phyloP scores from a whole-genome alignment of 1,140 invertebrate species.

The Lycorma delicatula region DNA sequence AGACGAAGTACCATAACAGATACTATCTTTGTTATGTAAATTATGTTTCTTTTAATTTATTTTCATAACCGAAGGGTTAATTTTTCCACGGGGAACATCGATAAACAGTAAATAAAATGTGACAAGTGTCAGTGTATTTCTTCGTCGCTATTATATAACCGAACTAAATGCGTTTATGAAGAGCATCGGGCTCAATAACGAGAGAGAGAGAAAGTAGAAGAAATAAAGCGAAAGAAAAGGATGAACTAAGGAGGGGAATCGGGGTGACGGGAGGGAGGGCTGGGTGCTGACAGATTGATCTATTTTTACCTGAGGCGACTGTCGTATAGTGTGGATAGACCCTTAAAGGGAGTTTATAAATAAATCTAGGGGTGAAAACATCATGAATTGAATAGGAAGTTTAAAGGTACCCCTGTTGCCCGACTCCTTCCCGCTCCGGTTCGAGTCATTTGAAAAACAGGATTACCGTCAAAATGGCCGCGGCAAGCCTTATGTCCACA shows the following conservation, averaged over 20 bases:
- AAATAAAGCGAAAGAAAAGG: background rate
- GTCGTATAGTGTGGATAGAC: background rate
- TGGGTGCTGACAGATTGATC: conserved; percentile 1
- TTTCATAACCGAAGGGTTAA: no score
- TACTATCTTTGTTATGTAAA: no score
- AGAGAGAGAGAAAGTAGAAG: no score
- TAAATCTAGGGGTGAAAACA: background rate
- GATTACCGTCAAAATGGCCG: conserved; percentile 15
- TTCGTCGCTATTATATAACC: no score
- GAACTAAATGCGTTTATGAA: no score
- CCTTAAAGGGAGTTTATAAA: background rate
- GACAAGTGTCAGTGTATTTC: no score
- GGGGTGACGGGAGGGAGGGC: background rate
- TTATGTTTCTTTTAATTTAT: no score
- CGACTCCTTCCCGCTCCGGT: background rate
- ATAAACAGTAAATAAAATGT: no score
- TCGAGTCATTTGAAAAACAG: conserved; percentile 17
- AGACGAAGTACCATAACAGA: no score
- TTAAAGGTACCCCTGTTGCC: no score
- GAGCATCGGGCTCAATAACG: no score
- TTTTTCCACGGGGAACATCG: no score
- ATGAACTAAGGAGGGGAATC: background rate
- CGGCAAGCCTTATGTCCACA: conserved; percentile 14
- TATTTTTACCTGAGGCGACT: background rate
- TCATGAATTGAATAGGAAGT: background rate